Conservation (phyloP, 1,140 invertebrate genomes). For the Camponotus vicinus region DNA sequence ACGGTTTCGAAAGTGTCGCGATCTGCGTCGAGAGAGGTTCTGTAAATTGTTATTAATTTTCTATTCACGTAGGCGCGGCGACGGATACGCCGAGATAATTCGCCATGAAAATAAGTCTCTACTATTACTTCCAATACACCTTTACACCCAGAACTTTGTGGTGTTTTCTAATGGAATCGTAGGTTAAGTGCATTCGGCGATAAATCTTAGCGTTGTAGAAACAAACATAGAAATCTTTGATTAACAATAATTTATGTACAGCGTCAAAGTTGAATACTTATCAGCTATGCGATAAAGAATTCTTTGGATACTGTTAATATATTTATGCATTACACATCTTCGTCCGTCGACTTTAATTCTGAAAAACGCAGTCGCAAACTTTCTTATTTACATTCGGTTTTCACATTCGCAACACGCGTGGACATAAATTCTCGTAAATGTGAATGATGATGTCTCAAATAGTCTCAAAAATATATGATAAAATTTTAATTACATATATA, state of each 20-base stretch:
- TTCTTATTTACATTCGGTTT: too few species aligned
- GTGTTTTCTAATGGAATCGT: conserved; percentile 77
- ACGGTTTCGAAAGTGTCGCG: conserved; percentile 11
- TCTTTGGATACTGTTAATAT: neutral
- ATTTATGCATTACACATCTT: neutral
- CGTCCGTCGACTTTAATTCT: too few species aligned
- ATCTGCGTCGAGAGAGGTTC: conserved; percentile 10
- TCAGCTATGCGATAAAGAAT: conserved; percentile 19
- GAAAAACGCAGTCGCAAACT: too few species aligned
- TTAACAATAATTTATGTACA: conserved; percentile 75
- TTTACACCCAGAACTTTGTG: conserved; percentile 65
- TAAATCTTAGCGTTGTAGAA: conserved; percentile 72
- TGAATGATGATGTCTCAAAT: neutral
- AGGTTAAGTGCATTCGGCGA: conserved; percentile 73
- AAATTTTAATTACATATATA: neutral
- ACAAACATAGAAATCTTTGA: conserved; percentile 61
- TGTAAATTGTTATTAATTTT: conserved; percentile 54
- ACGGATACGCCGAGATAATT: conserved; percentile 27
- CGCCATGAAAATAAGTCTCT: conserved; percentile 37
- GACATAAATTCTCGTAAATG: neutral
- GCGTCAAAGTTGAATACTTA: conserved; percentile 55
- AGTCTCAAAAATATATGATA: neutral
- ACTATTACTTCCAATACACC: conserved; percentile 61
- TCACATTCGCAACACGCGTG: too few species aligned
- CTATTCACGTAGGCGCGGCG: neutral